phyloP scores from a whole-genome alignment of 1,140 invertebrate genomes.

The Matsumurasca onukii region DNA sequence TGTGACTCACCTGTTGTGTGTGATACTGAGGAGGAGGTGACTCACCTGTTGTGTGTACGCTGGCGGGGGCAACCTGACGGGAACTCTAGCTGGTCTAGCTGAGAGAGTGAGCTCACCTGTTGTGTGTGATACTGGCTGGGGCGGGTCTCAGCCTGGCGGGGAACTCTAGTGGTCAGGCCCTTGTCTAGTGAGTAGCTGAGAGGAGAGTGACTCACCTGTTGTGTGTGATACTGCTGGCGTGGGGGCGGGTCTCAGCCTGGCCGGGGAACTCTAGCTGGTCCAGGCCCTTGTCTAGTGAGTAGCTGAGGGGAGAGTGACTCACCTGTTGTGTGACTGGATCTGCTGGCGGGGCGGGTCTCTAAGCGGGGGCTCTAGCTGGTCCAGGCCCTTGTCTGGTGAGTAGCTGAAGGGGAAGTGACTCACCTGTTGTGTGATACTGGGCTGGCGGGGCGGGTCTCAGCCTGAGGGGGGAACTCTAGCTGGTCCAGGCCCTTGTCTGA shows the following conservation, averaged over 20 bases:
- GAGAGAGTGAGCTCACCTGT: neutral
- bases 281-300: conserved; percentile 54
- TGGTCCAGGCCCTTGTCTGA: neutral
- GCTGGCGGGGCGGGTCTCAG: neutral
- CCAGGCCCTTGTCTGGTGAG: conserved; percentile 54
- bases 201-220: neutral
- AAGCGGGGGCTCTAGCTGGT: conserved; percentile 36
- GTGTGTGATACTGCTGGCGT: neutral
- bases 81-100: conserved; percentile 54
- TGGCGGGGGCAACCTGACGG: neutral
- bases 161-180: conserved; percentile 46
- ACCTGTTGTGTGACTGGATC: conserved; percentile 4
- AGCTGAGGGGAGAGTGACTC: conserved; percentile 44
- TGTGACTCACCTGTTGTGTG: conserved; percentile 1
- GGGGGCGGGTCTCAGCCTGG: neutral
- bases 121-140: neutral
- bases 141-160: neutral
- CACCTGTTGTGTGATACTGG: conserved; percentile 46
- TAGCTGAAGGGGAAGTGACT: conserved; percentile 44
- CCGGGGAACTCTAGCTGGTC: conserved; percentile 37
- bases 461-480: neutral
- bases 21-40: neutral
- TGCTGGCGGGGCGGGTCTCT: neutral
- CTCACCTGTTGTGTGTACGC: too few species aligned
- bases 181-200: conserved; percentile 54